Base-by-base conservation (phyloP, 2,113 vertebrate genomes). In the Equus przewalskii region DNA sequence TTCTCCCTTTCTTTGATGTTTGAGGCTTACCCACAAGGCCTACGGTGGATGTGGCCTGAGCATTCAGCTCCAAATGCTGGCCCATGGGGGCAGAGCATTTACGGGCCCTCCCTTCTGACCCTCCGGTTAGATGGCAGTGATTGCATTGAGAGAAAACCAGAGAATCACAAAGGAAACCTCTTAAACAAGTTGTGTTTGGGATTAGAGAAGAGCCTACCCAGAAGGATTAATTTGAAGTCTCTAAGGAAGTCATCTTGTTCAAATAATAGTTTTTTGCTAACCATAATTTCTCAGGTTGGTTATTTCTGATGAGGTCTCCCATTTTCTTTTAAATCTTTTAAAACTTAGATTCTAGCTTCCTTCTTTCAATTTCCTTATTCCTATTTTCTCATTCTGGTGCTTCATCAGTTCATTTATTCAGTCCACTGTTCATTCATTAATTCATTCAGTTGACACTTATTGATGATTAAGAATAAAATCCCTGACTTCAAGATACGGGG, bases 211-310 rank as follows among this genome's bases (percentile, higher is more conserved):
- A 51, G 46, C 54, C 18, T 12, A 14, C 24, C 19, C 46, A 65
- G 80, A 65, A 94, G 84, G 79, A 83, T 86, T 89, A 46, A 87
- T 83, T 1, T 89, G 64, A 87, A 89, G 54, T 73, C 64, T 67
- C 70, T 73, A 46, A 88, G 60, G 41, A 96, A 79, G 62, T 62
- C 41, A 62, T 96, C 46, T 64, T 82, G 33, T 87, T 93, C 87
- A 93, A 94, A 95, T 95, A 91, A 56, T 46, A 60, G 84, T 54
- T 89, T 82, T 62, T 67, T 58, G 72, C 14, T 95, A 85, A 81
- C 89, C 15, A 1, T 86, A 65, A 86, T 86, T 93, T 92, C 86
- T 91, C 26, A 49, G n/a, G 26, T 80, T 86, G 70, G 49, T 73
- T 79, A 82, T 89, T 93, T 89, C 73, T 89, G 51, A 91, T 69